These are phyloP conservation scores for Channa argus DNA, from an alignment of 2,113 vertebrate genomes.

Conservation along the genomic window DNA sequence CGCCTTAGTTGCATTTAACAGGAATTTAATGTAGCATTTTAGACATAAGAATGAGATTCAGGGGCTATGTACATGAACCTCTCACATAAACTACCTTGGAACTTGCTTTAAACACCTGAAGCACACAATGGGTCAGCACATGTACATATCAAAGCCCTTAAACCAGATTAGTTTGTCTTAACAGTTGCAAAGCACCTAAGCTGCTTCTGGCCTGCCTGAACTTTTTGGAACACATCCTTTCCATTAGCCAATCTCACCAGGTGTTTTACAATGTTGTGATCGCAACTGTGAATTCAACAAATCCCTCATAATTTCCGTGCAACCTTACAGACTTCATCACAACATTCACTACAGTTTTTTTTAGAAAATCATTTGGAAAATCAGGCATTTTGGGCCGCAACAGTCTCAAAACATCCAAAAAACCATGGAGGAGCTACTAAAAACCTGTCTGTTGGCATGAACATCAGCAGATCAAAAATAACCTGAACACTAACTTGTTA, in stretches of 20 bases:
- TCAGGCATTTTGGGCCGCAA: too few relatives aligned
- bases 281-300: too few relatives aligned
- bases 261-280: too few relatives aligned
- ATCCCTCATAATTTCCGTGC: too few relatives aligned
- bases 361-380: too few relatives aligned
- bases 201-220: slow-evolving; percentile 48
- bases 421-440: too few relatives aligned
- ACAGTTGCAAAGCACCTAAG: slow-evolving; percentile 64
- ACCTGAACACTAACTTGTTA: not conserved
- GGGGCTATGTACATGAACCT: not conserved
- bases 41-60: not conserved
- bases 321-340: too few relatives aligned
- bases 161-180: slow-evolving; percentile 79
- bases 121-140: slow-evolving; percentile 46
- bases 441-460: not conserved
- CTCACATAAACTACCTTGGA: slow-evolving; percentile 13
- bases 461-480: slow-evolving; percentile 1
- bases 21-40: not conserved
- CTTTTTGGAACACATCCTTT: slow-evolving; percentile 33
- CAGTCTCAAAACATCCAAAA: too few relatives aligned
- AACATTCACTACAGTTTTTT: too few relatives aligned
- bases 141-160: slow-evolving; percentile 64
- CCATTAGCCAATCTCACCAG: not conserved
- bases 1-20: too few relatives aligned
- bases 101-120: slow-evolving; percentile 37